A percentile compares a stretch with the other conserved stretches of the same genome.
These are phyloP conservation scores for Tichodroma muraria DNA, from an alignment of 2,113 vertebrate genomes.

Conservation along the genomic window DNA sequence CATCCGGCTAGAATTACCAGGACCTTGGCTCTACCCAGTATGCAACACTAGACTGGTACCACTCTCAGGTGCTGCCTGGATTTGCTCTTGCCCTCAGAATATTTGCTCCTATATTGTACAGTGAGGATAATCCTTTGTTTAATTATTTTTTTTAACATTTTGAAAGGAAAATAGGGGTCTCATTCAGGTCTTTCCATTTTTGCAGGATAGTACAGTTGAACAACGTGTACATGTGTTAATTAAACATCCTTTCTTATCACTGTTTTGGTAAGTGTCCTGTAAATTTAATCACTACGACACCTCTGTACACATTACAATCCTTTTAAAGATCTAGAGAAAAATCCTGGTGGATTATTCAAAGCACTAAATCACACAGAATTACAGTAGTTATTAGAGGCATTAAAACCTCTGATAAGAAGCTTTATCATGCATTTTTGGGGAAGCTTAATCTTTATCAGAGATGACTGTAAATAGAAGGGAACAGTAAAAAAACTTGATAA, in stretches of 20 bases:
- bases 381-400: constrained; percentile 57
- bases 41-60: not conserved
- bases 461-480: constrained; percentile 59
- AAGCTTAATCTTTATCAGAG: constrained; percentile 49
- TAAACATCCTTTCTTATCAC: constrained; percentile 51
- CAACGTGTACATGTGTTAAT: constrained; percentile 20
- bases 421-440: constrained; percentile 56
- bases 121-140: constrained; percentile 48
- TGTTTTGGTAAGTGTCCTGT: constrained; percentile 54
- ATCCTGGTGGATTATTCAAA: constrained; percentile 65
- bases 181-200: constrained; percentile 12
- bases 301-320: constrained; percentile 62
- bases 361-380: constrained; percentile 64
- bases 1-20: not conserved
- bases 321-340: constrained; percentile 70
- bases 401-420: constrained; percentile 59
- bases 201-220: constrained; percentile 15
- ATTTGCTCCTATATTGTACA: not conserved
- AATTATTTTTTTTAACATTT: constrained; percentile 54
- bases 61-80: not conserved
- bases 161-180: constrained; percentile 13
- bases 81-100: constrained; percentile 3
- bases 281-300: constrained; percentile 56
- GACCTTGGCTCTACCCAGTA: not conserved
- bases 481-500: constrained; percentile 12